Conservation (phyloP, 2,797 vertebrate genomes). For the Squalus acanthias region DNA sequence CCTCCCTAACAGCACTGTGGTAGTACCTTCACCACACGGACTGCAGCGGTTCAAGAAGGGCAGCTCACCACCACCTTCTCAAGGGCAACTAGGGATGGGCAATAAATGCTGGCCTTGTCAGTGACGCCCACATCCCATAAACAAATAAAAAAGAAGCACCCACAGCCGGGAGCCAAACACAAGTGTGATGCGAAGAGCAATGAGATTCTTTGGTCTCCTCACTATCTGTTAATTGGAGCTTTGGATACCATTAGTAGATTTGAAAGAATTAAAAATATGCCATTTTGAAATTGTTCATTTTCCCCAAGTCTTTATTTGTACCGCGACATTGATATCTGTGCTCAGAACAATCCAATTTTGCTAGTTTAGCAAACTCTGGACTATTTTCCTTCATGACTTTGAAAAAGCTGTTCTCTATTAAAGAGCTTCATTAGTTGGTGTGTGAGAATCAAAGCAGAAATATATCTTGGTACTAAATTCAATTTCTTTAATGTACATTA, state of each 20-base stretch:
- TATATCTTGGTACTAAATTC: neutral
- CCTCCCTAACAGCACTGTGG: too few species aligned
- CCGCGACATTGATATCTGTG: neutral
- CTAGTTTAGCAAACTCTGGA: neutral
- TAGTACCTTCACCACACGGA: too few species aligned
- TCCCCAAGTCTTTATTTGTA: neutral
- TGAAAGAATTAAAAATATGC: neutral
- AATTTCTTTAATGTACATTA: neutral
- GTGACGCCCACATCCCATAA: too few species aligned
- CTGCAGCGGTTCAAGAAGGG: too few species aligned
- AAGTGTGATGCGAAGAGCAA: too few species aligned
- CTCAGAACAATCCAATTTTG: neutral
- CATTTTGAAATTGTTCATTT: neutral
- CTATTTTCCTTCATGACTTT: neutral
- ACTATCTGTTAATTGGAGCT: too few species aligned
- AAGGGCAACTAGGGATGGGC: too few species aligned
- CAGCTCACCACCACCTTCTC: too few species aligned
- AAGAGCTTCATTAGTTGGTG: neutral
- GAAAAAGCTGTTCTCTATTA: neutral
- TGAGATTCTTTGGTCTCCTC: neutral
- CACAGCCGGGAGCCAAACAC: neutral
- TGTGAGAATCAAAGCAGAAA: neutral
- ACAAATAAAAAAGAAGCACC: too few species aligned
- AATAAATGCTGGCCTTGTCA: too few species aligned
- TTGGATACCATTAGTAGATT: neutral